phyloP scores from a whole-genome alignment of 1,140 invertebrate species.

The Leptinotarsa lineolata region DNA sequence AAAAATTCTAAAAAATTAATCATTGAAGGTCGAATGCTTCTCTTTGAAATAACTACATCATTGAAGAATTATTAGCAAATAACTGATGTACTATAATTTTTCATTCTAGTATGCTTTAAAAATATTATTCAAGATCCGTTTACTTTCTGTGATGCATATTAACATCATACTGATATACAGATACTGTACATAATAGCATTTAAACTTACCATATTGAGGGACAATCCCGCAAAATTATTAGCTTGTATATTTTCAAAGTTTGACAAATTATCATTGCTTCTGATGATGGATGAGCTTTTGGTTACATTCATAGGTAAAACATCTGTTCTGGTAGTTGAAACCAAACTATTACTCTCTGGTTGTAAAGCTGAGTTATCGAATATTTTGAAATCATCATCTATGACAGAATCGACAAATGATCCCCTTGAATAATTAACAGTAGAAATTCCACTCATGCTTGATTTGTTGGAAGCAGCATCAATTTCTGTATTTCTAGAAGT shows the following conservation, averaged over 20 bases:
- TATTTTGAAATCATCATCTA: slow-evolving; percentile 10
- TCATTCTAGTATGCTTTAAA: too few species aligned
- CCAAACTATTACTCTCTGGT: not conserved
- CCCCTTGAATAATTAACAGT: slow-evolving; percentile 49
- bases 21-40: too few species aligned
- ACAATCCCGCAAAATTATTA: slow-evolving; percentile 42
- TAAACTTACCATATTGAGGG: slow-evolving; percentile 49
- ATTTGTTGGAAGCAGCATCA: not conserved
- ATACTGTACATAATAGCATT: not conserved
- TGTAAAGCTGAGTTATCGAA: not conserved
- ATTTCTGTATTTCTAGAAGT: not conserved
- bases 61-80: too few species aligned
- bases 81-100: too few species aligned
- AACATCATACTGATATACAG: too few species aligned
- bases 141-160: too few species aligned
- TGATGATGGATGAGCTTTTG: not conserved
- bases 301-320: not conserved
- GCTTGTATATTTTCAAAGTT: slow-evolving; percentile 33
- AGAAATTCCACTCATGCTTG: slow-evolving; percentile 8
- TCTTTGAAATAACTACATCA: too few species aligned
- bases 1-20: too few species aligned
- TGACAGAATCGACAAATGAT: slow-evolving; percentile 34
- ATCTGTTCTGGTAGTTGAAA: not conserved
- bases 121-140: too few species aligned
- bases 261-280: slow-evolving; percentile 1